Evolutionary conservation across 1,140 invertebrate genomes (phyloP), one percentile per base, ranked within the genome.

Genomic region (Glossosoma conforme): DNA sequence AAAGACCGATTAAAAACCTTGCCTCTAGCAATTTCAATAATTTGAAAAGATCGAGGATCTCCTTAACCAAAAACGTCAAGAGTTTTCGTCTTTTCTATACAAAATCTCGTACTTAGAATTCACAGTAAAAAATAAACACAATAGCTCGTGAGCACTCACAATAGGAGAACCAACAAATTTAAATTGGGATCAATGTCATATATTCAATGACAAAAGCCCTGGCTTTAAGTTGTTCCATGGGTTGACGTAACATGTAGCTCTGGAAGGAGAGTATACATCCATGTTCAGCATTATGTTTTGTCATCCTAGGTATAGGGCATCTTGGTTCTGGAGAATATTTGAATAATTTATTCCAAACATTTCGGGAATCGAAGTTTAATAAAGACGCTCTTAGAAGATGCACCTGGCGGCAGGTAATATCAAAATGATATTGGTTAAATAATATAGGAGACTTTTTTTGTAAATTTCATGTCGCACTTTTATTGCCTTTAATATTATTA

Each of bases 151-250:
- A 18, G 17, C 20, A 21, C 10, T 24, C 3, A 50, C 48, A 50
- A 50, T 38, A 20, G 52, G 30, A 24, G 25, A 17, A 54, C 43
- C 43, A 45, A 43, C 48, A 43, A 49, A 35, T 51, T 56, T 47
- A 56, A 56, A 56, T 51, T 51, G 48, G 47, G 47, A 56, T 56
- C 54, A 56, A 40, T 51, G 54, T 56, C 54, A 37, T 56, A 43
- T 56, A 45, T 28, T 44, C 43, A 25, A 35, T 56, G 36, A 56
- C 54, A 56, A 56, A 50, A 37, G 52, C 17, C 22, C 38, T 54
- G 32, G 37, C 19, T 18, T 22, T 21, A n/a, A 33, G 35, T 22
- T 28, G 13, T 35, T 32, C 17, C 19, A 20, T 35, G 15, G 44
- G 35, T n/a, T 25, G 14, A 47, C 19, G 22, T 47, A 19, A 35